Evolutionary conservation across 1,140 invertebrate genomes (phyloP).

Genomic region (Heliconius himera): DNA sequence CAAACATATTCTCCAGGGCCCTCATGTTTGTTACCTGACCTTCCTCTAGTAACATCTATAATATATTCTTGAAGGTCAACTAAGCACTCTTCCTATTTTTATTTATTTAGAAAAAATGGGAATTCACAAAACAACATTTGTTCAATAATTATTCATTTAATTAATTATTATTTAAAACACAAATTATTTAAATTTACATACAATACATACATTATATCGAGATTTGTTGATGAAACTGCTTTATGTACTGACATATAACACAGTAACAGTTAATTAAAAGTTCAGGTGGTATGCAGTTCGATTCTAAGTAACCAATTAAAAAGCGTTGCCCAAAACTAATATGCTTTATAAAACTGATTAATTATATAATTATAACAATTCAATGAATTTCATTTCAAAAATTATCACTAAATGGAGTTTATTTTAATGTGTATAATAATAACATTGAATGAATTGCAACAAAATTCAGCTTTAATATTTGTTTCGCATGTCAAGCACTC

Average conservation of each 20-base stretch:
- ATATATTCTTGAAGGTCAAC: too few relatives aligned
- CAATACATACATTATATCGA: background rate
- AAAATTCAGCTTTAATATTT: background rate
- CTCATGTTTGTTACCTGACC: too few relatives aligned
- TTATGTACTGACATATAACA: background rate
- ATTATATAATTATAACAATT: background rate
- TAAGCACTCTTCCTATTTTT: too few relatives aligned
- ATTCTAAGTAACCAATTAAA: background rate
- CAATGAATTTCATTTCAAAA: too few relatives aligned
- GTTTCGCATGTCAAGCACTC: background rate
- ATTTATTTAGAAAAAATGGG: too few relatives aligned
- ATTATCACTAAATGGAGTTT: too few relatives aligned
- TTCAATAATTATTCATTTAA: conserved; percentile 11
- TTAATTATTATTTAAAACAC: conserved; percentile 21
- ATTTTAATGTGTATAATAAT: background rate
- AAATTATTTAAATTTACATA: conserved; percentile 6
- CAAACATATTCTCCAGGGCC: too few relatives aligned
- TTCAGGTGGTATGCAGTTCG: background rate
- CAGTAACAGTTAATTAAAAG: background rate
- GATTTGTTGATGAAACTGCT: background rate
- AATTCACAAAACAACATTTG: background rate
- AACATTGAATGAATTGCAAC: background rate
- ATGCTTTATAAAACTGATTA: background rate
- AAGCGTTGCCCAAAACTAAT: background rate
- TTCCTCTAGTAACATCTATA: too few relatives aligned